Percentiles rank a stretch among this genome's conserved stretches.
phyloP scores from a whole-genome alignment of 2,888 invertebrate species.

The Netelia inedita region DNA sequence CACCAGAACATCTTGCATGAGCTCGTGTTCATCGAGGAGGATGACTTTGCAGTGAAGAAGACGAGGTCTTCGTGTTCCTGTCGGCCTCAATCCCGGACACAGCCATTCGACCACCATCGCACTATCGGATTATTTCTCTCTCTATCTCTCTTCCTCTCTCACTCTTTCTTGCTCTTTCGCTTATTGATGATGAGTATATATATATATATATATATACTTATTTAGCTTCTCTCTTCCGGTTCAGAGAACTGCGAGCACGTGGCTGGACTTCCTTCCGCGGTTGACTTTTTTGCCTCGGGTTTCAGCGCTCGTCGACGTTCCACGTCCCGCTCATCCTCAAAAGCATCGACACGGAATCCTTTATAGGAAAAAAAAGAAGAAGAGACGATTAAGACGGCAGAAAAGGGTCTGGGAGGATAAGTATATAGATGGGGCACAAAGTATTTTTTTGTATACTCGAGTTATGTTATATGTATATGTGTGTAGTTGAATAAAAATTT shows the following conservation, averaged over 20 bases:
- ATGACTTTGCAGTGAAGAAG: constrained; percentile 93
- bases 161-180: constrained; percentile 44
- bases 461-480: too few relatives aligned
- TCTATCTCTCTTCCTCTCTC: constrained; percentile 43
- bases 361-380: constrained; percentile 56
- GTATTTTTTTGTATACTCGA: neutral
- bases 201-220: neutral
- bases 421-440: neutral
- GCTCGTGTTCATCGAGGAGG: constrained; percentile 95
- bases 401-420: constrained; percentile 1
- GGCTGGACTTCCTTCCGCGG: constrained; percentile 58
- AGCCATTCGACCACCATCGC: constrained; percentile 84
- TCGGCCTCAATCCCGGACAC: constrained; percentile 84
- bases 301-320: constrained; percentile 72
- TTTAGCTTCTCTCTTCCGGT: constrained; percentile 64
- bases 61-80: constrained; percentile 87
- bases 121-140: constrained; percentile 50
- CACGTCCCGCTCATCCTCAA: constrained; percentile 75
- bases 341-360: constrained; percentile 56
- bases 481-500: too few relatives aligned
- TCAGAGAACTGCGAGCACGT: constrained; percentile 33
- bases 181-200: constrained; percentile 57
- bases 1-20: constrained; percentile 96
- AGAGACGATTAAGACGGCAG: constrained; percentile 55
- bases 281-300: constrained; percentile 23